Evolutionary conservation across 2,797 vertebrate genomes (phyloP).

Genomic region (Lithobates pipiens): DNA sequence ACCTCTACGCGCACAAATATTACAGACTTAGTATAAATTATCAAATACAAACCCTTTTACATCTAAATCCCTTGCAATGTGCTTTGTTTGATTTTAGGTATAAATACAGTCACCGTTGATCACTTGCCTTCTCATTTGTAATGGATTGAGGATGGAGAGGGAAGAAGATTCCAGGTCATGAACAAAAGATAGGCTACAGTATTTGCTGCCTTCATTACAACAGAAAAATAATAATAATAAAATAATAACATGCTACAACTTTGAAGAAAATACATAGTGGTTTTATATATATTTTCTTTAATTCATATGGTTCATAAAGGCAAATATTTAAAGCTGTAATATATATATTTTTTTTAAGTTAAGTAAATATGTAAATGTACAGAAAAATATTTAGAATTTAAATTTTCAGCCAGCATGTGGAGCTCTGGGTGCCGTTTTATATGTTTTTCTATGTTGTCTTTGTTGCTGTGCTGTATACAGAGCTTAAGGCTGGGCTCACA

Average conservation of each 20-base stretch:
- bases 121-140: neutral
- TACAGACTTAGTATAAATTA: slow-evolving; percentile 25
- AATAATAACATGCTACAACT: too few species aligned
- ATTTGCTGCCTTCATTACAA: neutral
- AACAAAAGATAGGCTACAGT: neutral
- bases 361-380: too few species aligned
- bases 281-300: neutral
- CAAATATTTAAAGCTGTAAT: too few species aligned
- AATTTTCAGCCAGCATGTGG: too few species aligned
- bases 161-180: neutral
- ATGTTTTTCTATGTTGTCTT: too few species aligned
- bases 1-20: slow-evolving; percentile 11
- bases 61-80: neutral
- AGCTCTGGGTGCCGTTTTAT: too few species aligned
- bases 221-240: too few species aligned
- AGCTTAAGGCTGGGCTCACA: too few species aligned
- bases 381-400: too few species aligned
- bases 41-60: slow-evolving; percentile 12
- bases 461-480: too few species aligned
- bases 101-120: neutral
- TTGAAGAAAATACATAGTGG: too few species aligned
- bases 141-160: neutral
- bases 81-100: slow-evolving; percentile 5
- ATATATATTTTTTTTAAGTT: neutral
- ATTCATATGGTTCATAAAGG: neutral